Evolutionary conservation across 2,113 vertebrate species (phyloP).

Genomic region (Lepus americanus): DNA sequence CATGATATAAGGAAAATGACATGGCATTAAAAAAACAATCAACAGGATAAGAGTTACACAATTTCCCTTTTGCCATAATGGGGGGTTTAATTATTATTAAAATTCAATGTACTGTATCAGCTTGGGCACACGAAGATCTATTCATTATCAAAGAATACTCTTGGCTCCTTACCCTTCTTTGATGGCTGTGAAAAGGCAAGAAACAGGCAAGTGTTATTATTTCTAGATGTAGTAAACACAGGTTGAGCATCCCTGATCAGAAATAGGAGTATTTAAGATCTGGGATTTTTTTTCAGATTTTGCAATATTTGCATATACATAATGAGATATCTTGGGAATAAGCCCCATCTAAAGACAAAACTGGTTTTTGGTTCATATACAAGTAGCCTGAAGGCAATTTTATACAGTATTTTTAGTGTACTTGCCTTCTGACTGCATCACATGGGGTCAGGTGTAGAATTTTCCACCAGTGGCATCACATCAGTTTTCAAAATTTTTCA

Average conservation of each 20-base stretch:
- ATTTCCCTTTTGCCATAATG: neutral
- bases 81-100: conserved; percentile 38
- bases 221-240: conserved; percentile 35
- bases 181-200: conserved; percentile 60
- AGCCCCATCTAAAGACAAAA: neutral
- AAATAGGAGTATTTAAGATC: neutral
- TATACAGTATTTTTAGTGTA: neutral
- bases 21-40: neutral
- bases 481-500: neutral
- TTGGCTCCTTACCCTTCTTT: neutral
- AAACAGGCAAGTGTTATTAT: neutral
- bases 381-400: neutral
- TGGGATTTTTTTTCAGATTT: neutral
- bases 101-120: conserved; percentile 22
- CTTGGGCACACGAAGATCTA: neutral
- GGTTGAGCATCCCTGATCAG: neutral
- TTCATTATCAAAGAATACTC: conserved; percentile 28
- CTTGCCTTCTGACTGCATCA: neutral
- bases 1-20: conserved; percentile 4
- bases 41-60: neutral
- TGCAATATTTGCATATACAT: neutral
- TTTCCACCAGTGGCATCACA: neutral
- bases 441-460: neutral
- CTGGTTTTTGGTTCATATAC: neutral
- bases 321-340: neutral